phyloP scores from a whole-genome alignment of 2,888 invertebrate species.

The Sepiola atlantica region DNA sequence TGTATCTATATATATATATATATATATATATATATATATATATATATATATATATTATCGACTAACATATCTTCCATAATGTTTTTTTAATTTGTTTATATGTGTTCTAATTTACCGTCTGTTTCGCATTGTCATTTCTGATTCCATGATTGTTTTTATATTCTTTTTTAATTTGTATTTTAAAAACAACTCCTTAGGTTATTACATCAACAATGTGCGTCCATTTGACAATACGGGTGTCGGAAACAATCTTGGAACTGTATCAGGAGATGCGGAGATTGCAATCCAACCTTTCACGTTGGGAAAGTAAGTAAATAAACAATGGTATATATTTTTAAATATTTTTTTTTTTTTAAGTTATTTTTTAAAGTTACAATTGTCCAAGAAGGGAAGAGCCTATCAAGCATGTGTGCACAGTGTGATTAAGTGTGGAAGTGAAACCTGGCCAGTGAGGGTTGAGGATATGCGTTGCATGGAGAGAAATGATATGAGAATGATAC shows the following conservation, averaged over 20 bases:
- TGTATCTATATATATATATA: no score
- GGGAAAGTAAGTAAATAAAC: slow-evolving; percentile 43
- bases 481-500: no score
- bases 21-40: no score
- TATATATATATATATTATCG: no score
- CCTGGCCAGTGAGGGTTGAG: background rate
- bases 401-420: no score
- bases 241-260: slow-evolving; percentile 48
- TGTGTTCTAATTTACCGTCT: no score
- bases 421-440: background rate
- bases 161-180: slow-evolving; percentile 39
- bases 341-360: no score
- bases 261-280: slow-evolving; percentile 55
- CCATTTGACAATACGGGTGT: slow-evolving; percentile 57
- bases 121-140: no score
- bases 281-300: slow-evolving; percentile 59
- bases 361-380: no score
- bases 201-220: slow-evolving; percentile 63
- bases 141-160: background rate
- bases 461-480: background rate
- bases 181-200: slow-evolving; percentile 55
- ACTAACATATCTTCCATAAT: background rate
- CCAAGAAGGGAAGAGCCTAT: no score
- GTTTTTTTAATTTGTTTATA: no score
- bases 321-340: background rate